A percentile compares a stretch with the other conserved stretches of the same genome.
These are phyloP conservation scores for Lasioglossum albipes DNA, from an alignment of 1,140 invertebrate species.

Conservation along the genomic window DNA sequence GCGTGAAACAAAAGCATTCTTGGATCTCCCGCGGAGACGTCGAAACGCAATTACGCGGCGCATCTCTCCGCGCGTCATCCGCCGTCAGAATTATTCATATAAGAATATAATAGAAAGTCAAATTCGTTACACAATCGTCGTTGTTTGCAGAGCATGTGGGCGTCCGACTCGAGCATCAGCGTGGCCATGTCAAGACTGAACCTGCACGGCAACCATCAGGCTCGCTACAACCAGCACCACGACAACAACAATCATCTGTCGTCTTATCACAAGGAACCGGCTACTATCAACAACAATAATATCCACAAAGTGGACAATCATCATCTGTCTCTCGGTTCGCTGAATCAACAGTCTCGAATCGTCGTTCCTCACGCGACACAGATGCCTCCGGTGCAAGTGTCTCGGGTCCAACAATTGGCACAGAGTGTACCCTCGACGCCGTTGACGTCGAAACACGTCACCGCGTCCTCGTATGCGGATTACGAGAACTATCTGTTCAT, in stretches of 20 bases:
- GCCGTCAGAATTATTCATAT: conserved; percentile 51
- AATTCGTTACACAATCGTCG: conserved; percentile 51
- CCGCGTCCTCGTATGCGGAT: conserved; percentile 79
- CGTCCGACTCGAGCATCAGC: conserved; percentile 77
- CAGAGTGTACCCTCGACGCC: conserved; percentile 77
- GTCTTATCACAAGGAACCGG: conserved; percentile 39
- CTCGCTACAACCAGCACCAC: conserved; percentile 55
- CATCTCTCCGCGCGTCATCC: conserved; percentile 22
- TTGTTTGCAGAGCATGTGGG: conserved; percentile 77
- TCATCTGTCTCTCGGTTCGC: conserved; percentile 57
- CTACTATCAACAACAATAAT: conserved; percentile 55
- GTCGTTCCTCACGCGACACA: conserved; percentile 67
- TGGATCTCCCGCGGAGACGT: conserved; percentile 9
- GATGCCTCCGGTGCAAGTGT: conserved; percentile 51
- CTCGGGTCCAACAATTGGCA: conserved; percentile 70
- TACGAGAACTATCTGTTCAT: conserved; percentile 85
- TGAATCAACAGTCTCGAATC: conserved; percentile 67
- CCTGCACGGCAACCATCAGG: conserved; percentile 64
- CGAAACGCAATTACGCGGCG: conserved; percentile 42
- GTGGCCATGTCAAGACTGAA: conserved; percentile 76
- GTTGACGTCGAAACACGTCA: conserved; percentile 75
- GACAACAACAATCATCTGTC: conserved; percentile 58
- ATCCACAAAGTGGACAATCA: conserved; percentile 56
- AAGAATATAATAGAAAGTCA: conserved; percentile 62
- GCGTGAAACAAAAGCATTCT: conserved; percentile 19